Percentiles rank a stretch among this genome's conserved stretches.
These are phyloP conservation scores for Cebidichthys violaceus DNA, from an alignment of 2,113 vertebrate species.

Conservation along the genomic window DNA sequence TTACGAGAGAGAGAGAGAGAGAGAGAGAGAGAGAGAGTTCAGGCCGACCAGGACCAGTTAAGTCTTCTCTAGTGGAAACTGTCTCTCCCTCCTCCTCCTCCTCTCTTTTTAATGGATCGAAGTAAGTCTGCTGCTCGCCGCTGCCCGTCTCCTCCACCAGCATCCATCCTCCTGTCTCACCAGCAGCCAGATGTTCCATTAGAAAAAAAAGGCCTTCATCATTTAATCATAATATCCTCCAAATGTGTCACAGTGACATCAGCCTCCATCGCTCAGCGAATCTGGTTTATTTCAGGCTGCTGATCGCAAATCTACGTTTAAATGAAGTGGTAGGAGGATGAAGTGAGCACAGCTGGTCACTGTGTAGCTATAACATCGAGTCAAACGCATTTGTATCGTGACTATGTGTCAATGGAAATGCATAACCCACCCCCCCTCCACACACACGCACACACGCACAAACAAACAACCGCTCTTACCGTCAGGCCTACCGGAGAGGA, in stretches of 20 bases:
- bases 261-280: slow-evolving; percentile 13
- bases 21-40: slow-evolving; percentile 8
- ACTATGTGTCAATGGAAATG: slow-evolving; percentile 8
- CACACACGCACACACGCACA: not conserved
- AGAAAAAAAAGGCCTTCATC: slow-evolving; percentile 39
- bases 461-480: slow-evolving; percentile 52
- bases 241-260: not conserved
- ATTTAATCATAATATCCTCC: slow-evolving; percentile 16
- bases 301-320: not conserved
- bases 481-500: slow-evolving; percentile 57
- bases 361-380: not conserved
- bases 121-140: slow-evolving; percentile 61
- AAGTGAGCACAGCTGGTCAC: not conserved
- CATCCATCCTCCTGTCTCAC: slow-evolving; percentile 57
- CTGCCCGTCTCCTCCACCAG: slow-evolving; percentile 50
- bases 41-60: slow-evolving; percentile 27
- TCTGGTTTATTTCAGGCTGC: not conserved
- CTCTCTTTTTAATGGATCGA: slow-evolving; percentile 68
- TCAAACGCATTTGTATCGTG: slow-evolving; percentile 1
- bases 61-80: slow-evolving; percentile 26
- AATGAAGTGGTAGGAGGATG: not conserved
- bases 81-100: slow-evolving; percentile 8
- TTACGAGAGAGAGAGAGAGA: not conserved
- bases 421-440: not conserved
- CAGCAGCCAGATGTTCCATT: slow-evolving; percentile 39